Percentiles rank a stretch among this genome's conserved stretches.
These are phyloP conservation scores for Phalloptychus januarius DNA, from an alignment of 2,797 vertebrate genomes.

Conservation along the genomic window DNA sequence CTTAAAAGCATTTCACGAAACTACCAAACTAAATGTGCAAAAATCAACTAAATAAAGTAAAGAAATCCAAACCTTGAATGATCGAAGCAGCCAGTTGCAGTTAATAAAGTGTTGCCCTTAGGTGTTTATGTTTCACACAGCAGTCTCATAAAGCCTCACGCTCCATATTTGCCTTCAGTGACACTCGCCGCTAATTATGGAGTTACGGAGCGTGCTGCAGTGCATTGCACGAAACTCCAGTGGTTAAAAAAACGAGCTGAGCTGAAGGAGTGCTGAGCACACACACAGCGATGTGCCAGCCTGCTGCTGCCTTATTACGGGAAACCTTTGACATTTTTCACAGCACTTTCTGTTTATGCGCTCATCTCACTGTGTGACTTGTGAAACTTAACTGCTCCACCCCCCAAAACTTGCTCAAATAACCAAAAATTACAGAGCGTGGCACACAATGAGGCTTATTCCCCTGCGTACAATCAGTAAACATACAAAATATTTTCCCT, in stretches of 20 bases:
- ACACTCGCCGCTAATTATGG: conserved; percentile 62
- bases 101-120: conserved; percentile 33
- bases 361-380: conserved; percentile 18
- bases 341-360: conserved; percentile 22
- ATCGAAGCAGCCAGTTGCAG: conserved; percentile 19
- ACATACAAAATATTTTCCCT: conserved; percentile 20
- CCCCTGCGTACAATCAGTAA: conserved; percentile 19
- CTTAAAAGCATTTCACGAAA: background rate
- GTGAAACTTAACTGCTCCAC: conserved; percentile 24
- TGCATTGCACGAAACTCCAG: conserved; percentile 31
- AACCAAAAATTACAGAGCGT: conserved; percentile 21
- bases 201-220: conserved; percentile 44
- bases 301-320: conserved; percentile 42
- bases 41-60: background rate
- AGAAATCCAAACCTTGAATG: conserved; percentile 2
- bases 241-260: conserved; percentile 45
- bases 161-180: conserved; percentile 41
- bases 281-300: conserved; percentile 21
- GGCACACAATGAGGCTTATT: conserved; percentile 4
- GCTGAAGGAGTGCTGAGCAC: conserved; percentile 33
- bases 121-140: conserved; percentile 10
- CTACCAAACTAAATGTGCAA: background rate
- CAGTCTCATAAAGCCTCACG: conserved; percentile 16
- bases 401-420: conserved; percentile 31
- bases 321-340: conserved; percentile 54